These are phyloP conservation scores for Euschistus heros DNA, from an alignment of 1,140 invertebrate genomes.

Conservation along the genomic window DNA sequence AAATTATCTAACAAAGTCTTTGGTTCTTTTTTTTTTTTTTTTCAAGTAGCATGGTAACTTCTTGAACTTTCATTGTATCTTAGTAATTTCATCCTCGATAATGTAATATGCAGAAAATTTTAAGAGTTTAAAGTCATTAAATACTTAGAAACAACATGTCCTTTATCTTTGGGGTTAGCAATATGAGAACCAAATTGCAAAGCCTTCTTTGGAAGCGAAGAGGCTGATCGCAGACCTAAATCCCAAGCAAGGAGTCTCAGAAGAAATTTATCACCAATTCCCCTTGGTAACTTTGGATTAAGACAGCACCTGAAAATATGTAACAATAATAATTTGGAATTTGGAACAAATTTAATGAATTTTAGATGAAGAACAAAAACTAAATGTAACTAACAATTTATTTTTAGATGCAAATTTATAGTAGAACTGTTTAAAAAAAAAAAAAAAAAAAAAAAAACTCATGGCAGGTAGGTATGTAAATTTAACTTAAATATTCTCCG, in stretches of 20 bases:
- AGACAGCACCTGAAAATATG: constrained; percentile 43
- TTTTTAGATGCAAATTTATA: neutral
- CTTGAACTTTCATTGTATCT: no score
- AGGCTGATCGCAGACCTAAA: constrained; percentile 55
- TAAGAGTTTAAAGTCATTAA: no score
- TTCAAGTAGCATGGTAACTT: no score
- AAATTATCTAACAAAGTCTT: no score
- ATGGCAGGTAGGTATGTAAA: neutral
- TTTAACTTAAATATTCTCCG: no score
- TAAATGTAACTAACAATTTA: no score
- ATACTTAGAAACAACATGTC: constrained; percentile 51
- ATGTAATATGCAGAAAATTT: no score
- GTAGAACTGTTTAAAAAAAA: neutral
- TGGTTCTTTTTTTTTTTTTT: no score
- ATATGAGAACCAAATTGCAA: constrained; percentile 97
- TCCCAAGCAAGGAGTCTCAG: constrained; percentile 65
- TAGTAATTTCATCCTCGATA: no score
- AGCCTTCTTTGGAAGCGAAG: constrained; percentile 74
- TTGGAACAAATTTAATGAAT: no score
- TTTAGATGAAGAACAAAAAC: no score
- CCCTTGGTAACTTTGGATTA: constrained; percentile 49
- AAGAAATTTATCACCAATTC: constrained; percentile 88
- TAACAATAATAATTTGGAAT: neutral
- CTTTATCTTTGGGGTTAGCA: constrained; percentile 86
- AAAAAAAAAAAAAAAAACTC: no score